Conservation (phyloP, 2,888 invertebrate genomes). For the Rhimphoctona megacephalus region DNA sequence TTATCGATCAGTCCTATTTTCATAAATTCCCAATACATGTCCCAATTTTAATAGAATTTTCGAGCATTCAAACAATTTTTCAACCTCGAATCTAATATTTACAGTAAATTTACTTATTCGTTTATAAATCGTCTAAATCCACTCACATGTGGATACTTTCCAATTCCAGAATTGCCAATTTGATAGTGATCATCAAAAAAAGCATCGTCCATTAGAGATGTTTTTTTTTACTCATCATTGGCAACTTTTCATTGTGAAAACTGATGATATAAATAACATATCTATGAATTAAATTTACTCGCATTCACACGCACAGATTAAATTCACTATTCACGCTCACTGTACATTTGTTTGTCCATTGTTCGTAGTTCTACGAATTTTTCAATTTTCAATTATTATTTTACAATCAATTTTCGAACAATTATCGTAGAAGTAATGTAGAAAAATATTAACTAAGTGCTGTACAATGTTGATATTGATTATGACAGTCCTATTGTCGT, state of each 20-base stretch:
- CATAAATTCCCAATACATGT: background rate
- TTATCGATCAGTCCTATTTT: background rate
- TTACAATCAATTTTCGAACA: slow-evolving; percentile 75
- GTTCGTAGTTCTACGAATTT: background rate
- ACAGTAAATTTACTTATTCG: background rate
- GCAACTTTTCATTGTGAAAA: background rate
- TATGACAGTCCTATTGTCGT: background rate
- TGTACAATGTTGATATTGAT: slow-evolving; percentile 64
- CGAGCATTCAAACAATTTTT: background rate
- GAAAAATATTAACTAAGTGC: slow-evolving; percentile 74
- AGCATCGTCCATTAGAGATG: background rate
- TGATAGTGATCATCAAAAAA: background rate
- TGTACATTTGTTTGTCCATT: slow-evolving; percentile 18
- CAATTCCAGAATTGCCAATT: background rate
- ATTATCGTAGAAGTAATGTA: slow-evolving; percentile 72
- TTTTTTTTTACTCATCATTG: background rate
- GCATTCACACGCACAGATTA: background rate
- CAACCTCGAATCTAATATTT: slow-evolving; percentile 16
- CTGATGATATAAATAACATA: background rate
- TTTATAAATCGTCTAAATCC: background rate
- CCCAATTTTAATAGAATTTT: background rate
- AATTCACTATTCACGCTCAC: background rate
- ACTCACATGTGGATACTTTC: background rate
- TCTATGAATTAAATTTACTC: background rate
- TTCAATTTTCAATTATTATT: background rate